phyloP scores from a whole-genome alignment of 1,140 invertebrate genomes.

The Ylistrum balloti region DNA sequence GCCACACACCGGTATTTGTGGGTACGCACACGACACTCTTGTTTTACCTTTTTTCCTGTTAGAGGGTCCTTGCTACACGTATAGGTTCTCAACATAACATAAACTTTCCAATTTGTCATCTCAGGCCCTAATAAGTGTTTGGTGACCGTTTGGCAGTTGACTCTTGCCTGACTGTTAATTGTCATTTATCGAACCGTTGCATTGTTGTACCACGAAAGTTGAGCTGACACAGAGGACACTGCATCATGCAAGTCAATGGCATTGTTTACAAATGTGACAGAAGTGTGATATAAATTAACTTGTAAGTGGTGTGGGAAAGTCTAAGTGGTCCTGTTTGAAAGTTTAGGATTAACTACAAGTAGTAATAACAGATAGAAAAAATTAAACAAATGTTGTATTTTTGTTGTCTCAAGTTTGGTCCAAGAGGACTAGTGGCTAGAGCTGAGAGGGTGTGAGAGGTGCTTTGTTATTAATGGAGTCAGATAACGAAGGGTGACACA shows the following conservation, averaged over 20 bases:
- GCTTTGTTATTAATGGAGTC: neutral
- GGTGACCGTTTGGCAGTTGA: slow-evolving; percentile 22
- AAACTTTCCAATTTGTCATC: neutral
- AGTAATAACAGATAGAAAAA: neutral
- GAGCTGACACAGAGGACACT: neutral
- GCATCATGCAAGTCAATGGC: slow-evolving; percentile 37
- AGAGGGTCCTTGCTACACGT: neutral
- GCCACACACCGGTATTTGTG: neutral
- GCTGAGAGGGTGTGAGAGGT: slow-evolving; percentile 11
- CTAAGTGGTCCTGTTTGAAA: slow-evolving; percentile 5
- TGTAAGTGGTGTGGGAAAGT: neutral
- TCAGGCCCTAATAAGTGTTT: slow-evolving; percentile 4
- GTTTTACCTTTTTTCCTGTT: slow-evolving; percentile 27
- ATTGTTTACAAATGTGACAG: slow-evolving; percentile 20
- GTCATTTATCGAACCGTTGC: slow-evolving; percentile 26
- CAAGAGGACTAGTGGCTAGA: neutral
- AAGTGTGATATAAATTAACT: slow-evolving; percentile 12
- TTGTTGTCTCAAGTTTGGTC: neutral
- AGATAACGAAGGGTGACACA: neutral
- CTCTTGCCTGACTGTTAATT: neutral
- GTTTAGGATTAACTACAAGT: neutral
- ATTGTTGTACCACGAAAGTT: neutral
- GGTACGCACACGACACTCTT: slow-evolving; percentile 6
- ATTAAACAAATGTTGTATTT: slow-evolving; percentile 36
- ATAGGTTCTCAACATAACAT: neutral